Conservation (phyloP, 2,113 vertebrate species). For the Apus apus region DNA sequence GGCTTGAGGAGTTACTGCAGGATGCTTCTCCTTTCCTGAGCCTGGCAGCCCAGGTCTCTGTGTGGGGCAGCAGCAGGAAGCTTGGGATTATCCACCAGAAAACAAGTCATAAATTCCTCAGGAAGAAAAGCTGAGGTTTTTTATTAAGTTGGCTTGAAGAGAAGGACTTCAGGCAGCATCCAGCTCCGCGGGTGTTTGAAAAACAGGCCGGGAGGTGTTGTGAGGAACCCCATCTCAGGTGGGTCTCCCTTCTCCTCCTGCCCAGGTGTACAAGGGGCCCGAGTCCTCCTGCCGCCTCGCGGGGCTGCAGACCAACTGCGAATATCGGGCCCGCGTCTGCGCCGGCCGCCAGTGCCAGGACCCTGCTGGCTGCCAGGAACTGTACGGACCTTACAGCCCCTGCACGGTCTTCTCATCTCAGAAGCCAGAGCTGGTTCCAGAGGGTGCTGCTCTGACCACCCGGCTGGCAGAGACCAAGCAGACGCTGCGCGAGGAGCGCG, state of each 20-base stretch:
- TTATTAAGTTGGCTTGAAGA: background rate
- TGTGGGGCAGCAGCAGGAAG: background rate
- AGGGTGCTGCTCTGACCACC: background rate
- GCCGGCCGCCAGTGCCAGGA: conserved; percentile 76
- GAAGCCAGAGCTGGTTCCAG: conserved; percentile 33
- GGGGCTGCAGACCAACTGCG: conserved; percentile 69
- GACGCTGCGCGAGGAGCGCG: conserved; percentile 72
- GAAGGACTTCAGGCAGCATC: accelerated
- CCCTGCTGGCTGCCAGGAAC: conserved; percentile 65
- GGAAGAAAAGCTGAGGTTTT: background rate
- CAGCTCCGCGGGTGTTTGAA: accelerated
- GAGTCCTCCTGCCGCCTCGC: conserved; percentile 75
- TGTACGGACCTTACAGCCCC: conserved; percentile 79
- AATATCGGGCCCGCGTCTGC: conserved; percentile 75
- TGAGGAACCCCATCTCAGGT: accelerated
- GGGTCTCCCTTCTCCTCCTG: background rate
- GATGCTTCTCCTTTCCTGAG: background rate
- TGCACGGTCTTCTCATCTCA: conserved; percentile 70
- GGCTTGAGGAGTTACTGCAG: background rate
- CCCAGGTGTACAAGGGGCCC: conserved; percentile 81
- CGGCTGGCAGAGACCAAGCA: conserved; percentile 39
- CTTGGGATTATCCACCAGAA: background rate
- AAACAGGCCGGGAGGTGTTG: accelerated
- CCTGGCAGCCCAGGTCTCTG: background rate
- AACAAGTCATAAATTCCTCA: background rate